Base-by-base conservation (phyloP, 1,140 invertebrate genomes). In the Arctopsyche grandis region DNA sequence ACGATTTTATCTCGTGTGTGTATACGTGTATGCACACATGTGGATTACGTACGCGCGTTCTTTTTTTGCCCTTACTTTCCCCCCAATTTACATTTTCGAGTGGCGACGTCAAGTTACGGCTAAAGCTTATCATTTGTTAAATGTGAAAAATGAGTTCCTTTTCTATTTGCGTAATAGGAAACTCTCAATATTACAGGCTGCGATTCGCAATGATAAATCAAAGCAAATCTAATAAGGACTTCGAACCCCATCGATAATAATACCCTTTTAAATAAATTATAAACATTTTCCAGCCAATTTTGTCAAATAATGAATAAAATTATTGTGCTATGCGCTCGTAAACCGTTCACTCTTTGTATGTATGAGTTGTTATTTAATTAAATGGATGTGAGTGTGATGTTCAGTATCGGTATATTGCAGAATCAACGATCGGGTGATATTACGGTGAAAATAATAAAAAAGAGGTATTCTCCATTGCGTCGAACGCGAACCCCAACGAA, bases 131-230 rank as follows among this genome's bases (percentile, higher is more conserved):
- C 77, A 58, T 79, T 81, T 81, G 80, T 81, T 71, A 77, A 81
- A 79, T 76, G 77, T 81, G 80, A 81, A 81, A 81, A 81, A 81
- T 81, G 77, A 81, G 78, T 79, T 81, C 69, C 69, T 56, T 48
- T 60, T 63, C 56, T 66, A 48, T 74, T 77, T 60, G 43, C 26
- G 76, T 70, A 70, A 77, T 77, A 77, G 22, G 69, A 77, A 70
- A 69, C 46, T 44, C 22, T 14, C 73, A 12, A 26, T 69, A 60
- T 19, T 19, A 21, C 5, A 21, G 56, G 9, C 63, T 19, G 16
- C 58, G 58, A 22, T 21, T 60, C 58, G 63, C 24, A 22, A 26
- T 66, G 5, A 26, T 66, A 66, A 66, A 66, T 66, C 63, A 66
- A 66, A 66, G 22, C 22, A 66, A 66, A 66, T 66, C 24, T 22